Evolutionary conservation across 2,113 vertebrate species (phyloP).

Genomic region (Anhinga anhinga): DNA sequence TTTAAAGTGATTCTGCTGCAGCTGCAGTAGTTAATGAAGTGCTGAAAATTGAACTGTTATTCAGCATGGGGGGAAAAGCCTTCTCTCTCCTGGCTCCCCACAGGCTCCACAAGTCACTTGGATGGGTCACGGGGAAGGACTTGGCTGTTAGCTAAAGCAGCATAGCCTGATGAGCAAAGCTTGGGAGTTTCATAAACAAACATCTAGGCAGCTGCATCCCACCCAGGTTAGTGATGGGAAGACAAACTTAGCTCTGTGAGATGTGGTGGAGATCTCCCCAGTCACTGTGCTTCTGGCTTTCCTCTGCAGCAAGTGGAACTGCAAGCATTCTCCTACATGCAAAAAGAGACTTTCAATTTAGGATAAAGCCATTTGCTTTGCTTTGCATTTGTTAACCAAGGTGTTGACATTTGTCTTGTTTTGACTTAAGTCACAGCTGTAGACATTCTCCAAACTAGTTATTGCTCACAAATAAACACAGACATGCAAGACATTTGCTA

Average conservation of each 20-base stretch:
- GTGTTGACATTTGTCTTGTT: slow-evolving; percentile 45
- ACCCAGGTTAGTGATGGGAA: not conserved
- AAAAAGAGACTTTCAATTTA: not conserved
- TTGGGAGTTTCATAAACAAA: slow-evolving; percentile 20
- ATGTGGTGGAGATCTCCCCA: not conserved
- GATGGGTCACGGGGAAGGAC: not conserved
- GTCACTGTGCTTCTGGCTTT: not conserved
- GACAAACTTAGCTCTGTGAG: not conserved
- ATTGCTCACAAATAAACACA: slow-evolving; percentile 68
- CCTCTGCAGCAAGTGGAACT: not conserved
- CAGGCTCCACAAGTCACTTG: not conserved
- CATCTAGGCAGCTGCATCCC: slow-evolving; percentile 42
- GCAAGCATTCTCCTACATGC: not conserved
- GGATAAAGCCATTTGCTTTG: not conserved
- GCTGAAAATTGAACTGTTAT: not conserved
- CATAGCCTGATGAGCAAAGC: not conserved
- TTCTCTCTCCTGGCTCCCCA: not conserved
- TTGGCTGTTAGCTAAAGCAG: not conserved
- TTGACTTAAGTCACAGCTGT: slow-evolving; percentile 17
- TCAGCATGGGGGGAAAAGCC: not conserved
- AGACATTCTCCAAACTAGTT: slow-evolving; percentile 38
- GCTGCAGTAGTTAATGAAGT: slow-evolving; percentile 39
- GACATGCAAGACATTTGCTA: slow-evolving; percentile 37
- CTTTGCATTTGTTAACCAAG: slow-evolving; percentile 45
- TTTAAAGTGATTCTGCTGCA: not conserved